A percentile compares a stretch with the other conserved stretches of the same genome.
Conservation (phyloP, 2,888 invertebrate genomes). For the Agonopterix heracliana region DNA sequence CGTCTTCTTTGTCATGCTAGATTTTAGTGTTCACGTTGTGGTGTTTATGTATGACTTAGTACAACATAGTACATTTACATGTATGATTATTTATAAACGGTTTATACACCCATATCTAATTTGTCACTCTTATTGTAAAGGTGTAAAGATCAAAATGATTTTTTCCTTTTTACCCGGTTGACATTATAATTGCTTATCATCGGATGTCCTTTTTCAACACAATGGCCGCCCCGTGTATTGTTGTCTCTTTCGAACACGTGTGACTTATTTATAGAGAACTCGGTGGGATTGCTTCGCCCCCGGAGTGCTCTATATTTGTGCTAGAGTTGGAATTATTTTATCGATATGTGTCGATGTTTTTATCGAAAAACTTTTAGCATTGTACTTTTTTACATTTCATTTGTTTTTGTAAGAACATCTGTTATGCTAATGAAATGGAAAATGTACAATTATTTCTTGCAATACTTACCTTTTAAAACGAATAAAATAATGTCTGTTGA, state of each 20-base stretch:
- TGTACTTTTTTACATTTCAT: neutral
- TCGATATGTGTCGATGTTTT: slow-evolving; percentile 13
- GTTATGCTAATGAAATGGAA: no score
- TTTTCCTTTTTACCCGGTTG: slow-evolving; percentile 12
- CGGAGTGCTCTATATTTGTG: slow-evolving; percentile 55
- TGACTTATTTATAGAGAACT: slow-evolving; percentile 57
- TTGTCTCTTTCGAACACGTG: slow-evolving; percentile 37
- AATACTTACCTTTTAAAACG: no score
- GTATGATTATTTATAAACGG: no score
- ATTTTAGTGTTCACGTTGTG: no score
- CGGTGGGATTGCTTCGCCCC: slow-evolving; percentile 45
- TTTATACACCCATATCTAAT: neutral
- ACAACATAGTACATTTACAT: no score
- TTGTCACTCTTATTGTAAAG: slow-evolving; percentile 4
- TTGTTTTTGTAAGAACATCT: neutral
- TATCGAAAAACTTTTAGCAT: neutral
- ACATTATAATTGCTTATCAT: slow-evolving; percentile 26
- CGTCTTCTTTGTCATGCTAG: neutral
- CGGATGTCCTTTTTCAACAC: slow-evolving; percentile 38
- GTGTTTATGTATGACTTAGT: no score
- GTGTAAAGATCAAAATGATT: slow-evolving; percentile 26
- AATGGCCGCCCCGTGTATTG: slow-evolving; percentile 19
- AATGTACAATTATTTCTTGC: no score
- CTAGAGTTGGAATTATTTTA: slow-evolving; percentile 34
- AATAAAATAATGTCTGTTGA: no score